Percentiles rank a stretch among this genome's conserved stretches.
Conservation (phyloP, 2,113 vertebrate species). For the Grammomys surdaster region DNA sequence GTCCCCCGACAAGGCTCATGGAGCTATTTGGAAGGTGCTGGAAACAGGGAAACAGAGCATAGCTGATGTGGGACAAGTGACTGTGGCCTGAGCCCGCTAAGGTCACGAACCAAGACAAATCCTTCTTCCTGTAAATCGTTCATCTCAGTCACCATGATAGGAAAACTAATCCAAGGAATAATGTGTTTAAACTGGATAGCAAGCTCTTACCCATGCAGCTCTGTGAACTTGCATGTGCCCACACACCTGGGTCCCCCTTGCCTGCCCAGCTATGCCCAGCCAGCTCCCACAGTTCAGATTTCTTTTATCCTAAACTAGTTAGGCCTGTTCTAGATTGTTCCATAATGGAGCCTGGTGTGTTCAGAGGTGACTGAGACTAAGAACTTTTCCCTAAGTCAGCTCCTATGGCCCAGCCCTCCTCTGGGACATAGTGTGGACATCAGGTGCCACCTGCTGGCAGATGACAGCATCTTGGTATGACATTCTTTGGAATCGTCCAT, state of each 20-base stretch:
- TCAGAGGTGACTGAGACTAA: not conserved
- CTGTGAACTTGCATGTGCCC: not conserved
- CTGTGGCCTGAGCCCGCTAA: not conserved
- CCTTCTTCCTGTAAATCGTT: not conserved
- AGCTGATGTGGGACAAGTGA: not conserved
- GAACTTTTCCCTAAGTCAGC: no score
- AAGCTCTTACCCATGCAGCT: not conserved
- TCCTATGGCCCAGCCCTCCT: not conserved
- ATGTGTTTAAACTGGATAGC: not conserved
- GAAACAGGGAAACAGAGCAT: not conserved
- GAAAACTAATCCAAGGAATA: not conserved
- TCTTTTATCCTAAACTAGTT: not conserved
- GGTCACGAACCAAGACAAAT: not conserved
- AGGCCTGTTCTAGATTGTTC: not conserved
- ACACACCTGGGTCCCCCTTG: not conserved
- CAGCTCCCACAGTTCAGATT: not conserved
- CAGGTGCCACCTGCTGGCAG: slow-evolving; percentile 58
- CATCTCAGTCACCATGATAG: not conserved
- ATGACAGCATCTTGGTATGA: fast-evolving
- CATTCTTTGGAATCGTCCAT: not conserved
- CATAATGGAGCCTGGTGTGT: no score
- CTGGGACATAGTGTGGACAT: fast-evolving
- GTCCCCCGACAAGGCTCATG: not conserved
- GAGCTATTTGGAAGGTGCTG: not conserved
- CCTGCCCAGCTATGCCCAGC: not conserved